Evolutionary conservation across 2,797 vertebrate species (phyloP).

Genomic region (Oreonectes daqikongensis): DNA sequence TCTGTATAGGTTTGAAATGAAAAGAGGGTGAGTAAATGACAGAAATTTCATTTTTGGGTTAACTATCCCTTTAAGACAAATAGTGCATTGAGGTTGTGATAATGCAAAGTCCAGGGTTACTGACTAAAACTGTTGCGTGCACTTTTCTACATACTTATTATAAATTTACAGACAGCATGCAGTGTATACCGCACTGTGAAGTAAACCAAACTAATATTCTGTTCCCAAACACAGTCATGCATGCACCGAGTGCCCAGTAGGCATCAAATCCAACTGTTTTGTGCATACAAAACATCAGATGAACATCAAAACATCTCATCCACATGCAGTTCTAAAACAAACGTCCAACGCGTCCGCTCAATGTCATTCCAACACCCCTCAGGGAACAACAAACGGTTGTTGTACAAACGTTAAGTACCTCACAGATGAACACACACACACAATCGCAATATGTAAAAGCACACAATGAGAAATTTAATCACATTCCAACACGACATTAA

Average conservation of each 20-base stretch:
- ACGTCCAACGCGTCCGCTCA: not conserved
- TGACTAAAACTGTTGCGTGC: too few relatives aligned
- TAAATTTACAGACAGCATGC: not conserved
- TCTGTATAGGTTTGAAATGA: too few relatives aligned
- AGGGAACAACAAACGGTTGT: not conserved
- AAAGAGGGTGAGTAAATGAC: too few relatives aligned
- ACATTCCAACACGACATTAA: not conserved
- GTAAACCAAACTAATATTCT: not conserved
- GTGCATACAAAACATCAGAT: not conserved
- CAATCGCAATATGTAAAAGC: not conserved
- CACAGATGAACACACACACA: not conserved
- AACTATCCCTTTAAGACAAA: too few relatives aligned
- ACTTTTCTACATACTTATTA: too few relatives aligned
- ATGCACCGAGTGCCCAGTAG: not conserved
- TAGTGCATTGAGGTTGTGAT: too few relatives aligned
- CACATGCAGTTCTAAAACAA: not conserved
- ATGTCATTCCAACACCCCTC: slow-evolving; percentile 2
- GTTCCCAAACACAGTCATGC: not conserved
- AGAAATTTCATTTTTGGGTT: too few relatives aligned
- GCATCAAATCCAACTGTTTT: not conserved
- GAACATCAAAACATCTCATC: not conserved
- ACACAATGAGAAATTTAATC: slow-evolving; percentile 12
- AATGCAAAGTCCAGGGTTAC: too few relatives aligned
- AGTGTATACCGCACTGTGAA: not conserved
- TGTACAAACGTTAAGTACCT: not conserved